These are phyloP conservation scores for Lithophane ornitopus DNA, from an alignment of 2,888 invertebrate genomes.

Conservation along the genomic window DNA sequence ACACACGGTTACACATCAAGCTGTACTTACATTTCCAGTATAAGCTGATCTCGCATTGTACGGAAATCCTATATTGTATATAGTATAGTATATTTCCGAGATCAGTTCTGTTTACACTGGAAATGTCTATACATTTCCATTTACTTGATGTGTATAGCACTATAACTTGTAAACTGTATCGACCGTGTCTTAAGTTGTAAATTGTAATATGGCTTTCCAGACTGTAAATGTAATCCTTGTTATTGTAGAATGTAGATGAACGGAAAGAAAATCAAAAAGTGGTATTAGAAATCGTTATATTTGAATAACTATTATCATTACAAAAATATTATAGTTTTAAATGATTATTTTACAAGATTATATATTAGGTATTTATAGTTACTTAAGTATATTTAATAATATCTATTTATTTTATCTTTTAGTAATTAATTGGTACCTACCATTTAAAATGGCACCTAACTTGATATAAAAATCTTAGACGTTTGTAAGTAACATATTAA, in stretches of 20 bases:
- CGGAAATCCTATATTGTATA: too few species aligned
- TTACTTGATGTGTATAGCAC: too few species aligned
- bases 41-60: too few species aligned
- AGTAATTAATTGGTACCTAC: constrained; percentile 20
- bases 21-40: too few species aligned
- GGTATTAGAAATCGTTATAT: constrained; percentile 30
- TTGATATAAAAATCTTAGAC: constrained; percentile 8
- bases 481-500: background rate
- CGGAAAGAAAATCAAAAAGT: constrained; percentile 6
- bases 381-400: background rate
- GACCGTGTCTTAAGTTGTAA: background rate
- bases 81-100: too few species aligned
- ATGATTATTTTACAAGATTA: background rate
- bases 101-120: too few species aligned
- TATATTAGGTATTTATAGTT: background rate
- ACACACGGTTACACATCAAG: too few species aligned
- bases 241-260: background rate
- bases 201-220: background rate
- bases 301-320: constrained; percentile 27
- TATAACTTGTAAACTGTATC: background rate
- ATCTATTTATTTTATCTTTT: constrained; percentile 6
- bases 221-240: background rate
- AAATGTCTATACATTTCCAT: too few species aligned
- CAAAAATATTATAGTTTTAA: constrained; percentile 23
- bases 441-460: constrained; percentile 7